These are phyloP conservation scores for Thelaira solivaga DNA, from an alignment of 2,888 invertebrate genomes.

Conservation along the genomic window DNA sequence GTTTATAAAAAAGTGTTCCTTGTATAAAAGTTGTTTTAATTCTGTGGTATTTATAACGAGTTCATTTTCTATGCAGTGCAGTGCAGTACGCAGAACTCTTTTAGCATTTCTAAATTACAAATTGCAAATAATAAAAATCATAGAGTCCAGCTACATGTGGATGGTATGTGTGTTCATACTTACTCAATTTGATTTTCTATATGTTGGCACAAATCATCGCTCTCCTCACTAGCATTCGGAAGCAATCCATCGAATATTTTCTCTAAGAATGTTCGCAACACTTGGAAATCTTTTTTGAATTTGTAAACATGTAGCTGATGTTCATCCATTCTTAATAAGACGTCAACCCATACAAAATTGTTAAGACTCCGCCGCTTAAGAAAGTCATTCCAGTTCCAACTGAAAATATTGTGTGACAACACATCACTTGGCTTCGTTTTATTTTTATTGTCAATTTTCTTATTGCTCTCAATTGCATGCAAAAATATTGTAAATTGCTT, in stretches of 20 bases:
- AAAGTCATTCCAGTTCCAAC: conserved; percentile 51
- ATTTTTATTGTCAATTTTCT: not conserved
- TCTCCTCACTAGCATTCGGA: not conserved
- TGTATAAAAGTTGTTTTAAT: not conserved
- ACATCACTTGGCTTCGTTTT: not conserved
- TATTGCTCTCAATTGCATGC: not conserved
- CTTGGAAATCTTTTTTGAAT: conserved; percentile 42
- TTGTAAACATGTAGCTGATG: conserved; percentile 31
- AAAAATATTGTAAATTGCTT: conserved; percentile 8
- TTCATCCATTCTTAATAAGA: conserved; percentile 25
- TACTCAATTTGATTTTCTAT: conserved; percentile 37
- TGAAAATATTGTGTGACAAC: conserved; percentile 14
- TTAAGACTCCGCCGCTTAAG: conserved; percentile 32
- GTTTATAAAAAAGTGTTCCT: not conserved
- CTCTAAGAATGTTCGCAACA: conserved; percentile 4
- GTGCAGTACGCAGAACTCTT: conserved; percentile 7
- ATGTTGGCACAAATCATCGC: not conserved
- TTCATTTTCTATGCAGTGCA: conserved; percentile 17
- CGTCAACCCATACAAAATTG: conserved; percentile 45
- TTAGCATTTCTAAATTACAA: conserved; percentile 38
- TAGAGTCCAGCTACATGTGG: no score
- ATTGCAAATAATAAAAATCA: no score
- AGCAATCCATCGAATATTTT: conserved; percentile 34
- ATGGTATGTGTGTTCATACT: no score
- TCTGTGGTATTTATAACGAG: not conserved